Base-by-base conservation (phyloP, 2,113 vertebrate species). In the Sander lucioperca region DNA sequence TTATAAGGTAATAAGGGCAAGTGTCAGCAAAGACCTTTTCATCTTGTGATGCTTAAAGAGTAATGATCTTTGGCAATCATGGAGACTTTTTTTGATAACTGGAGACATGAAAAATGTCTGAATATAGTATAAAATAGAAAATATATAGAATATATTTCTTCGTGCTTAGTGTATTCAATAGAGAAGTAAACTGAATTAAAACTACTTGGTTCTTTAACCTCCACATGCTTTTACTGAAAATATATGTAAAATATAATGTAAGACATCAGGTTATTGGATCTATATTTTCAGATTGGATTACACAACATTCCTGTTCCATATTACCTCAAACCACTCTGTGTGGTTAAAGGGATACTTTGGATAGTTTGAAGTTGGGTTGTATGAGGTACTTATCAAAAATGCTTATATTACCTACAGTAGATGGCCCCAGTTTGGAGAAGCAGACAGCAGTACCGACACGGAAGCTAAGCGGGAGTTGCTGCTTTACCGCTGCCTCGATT, bases 21-120 rank as follows among this genome's bases (percentile, higher is more conserved):
- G 63, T 83, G 74, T 84, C 54, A 21, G 33, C 4, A 0, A 15
- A 23, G 23, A 30, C 23, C n/a, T 70, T 75, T 63, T 33, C 43
- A 64, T 14, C 62, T 21, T 21, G 70, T 30, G 54, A 47, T 47
- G 23, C 18, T 0, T 72, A 11, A 25, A 59, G 61, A 27, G 58
- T 27, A 43, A 39, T 9, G 19, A 51, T 74, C 6, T 65, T 11
- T 5, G 45, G 53, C 53, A 16, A 61, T 74, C 47, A 33, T 48
- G 2, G 10, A 47, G 3, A 13, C 39, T 14, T 30, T 62, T 62
- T 71, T 62, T 71, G 58, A 79, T 63, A 58, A 59, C 56, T 59
- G 43, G 6, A 59, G 56, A 73, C 33, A 61, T 59, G 5, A 23
- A 70, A 69, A 21, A 3, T 19, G 45, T 9, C 15, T 14, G 25